phyloP scores from a whole-genome alignment of 2,113 vertebrate genomes.

The Zosterops lateralis region DNA sequence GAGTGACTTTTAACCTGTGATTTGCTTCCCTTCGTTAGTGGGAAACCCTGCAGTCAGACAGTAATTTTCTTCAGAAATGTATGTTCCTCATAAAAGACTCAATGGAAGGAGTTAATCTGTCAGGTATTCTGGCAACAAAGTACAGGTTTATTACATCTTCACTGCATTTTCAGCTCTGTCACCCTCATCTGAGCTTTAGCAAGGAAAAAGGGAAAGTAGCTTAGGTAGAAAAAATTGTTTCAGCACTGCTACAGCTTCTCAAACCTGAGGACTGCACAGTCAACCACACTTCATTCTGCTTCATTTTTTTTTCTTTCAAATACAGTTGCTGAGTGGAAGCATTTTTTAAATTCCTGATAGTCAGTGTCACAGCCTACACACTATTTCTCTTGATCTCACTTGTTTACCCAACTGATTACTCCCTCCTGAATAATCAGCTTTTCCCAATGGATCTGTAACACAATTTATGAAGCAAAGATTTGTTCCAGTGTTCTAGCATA shows the following conservation, averaged over 20 bases:
- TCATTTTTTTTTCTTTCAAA: background rate
- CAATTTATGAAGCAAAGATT: background rate
- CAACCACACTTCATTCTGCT: background rate
- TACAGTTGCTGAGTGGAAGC: background rate
- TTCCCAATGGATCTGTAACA: background rate
- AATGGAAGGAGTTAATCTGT: background rate
- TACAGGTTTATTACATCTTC: background rate
- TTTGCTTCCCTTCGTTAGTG: background rate
- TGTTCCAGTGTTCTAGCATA: background rate
- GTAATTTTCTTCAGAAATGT: background rate
- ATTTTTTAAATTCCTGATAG: background rate
- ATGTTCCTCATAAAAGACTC: background rate
- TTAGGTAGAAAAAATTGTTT: background rate
- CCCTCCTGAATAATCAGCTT: background rate
- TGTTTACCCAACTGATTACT: background rate
- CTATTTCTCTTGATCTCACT: background rate
- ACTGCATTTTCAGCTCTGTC: background rate
- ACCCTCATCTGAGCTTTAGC: background rate
- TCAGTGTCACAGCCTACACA: background rate
- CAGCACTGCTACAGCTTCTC: background rate
- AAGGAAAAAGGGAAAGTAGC: background rate
- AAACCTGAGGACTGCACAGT: background rate
- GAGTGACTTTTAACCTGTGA: background rate
- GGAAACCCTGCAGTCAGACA: rapidly evolving
- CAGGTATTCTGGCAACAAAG: background rate